Evolutionary conservation across 2,797 vertebrate species (phyloP), one percentile per base, ranked within the genome.

Genomic region (Bovichtus diacanthus): DNA sequence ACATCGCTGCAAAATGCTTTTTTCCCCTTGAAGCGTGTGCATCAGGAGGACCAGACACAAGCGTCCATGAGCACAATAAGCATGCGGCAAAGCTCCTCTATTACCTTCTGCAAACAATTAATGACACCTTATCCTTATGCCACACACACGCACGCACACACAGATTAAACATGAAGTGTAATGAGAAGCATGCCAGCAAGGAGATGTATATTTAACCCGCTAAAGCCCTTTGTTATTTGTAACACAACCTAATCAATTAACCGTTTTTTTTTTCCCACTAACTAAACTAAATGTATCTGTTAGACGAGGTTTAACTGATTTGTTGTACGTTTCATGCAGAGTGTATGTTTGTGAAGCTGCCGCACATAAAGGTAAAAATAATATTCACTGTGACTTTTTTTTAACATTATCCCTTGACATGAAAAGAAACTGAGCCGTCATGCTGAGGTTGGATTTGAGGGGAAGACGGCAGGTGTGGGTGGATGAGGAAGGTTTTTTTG

Each of bases 281-380:
- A 47, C 19, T n/a, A n/a, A 60, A 16, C 39, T 13, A 8, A 10
- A 53, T 59, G 3, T 21, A 29, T 36, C 9, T n/a, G 15, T 51
- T 41, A 13, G 11, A 43, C 6, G 31, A n/a, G 59, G 34, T 49
- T 50, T 11, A 43, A 19, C 12, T 41, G 34, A 44, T 15, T 31
- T 46, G 64, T 29, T 29, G 27, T 44, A 9, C 56, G 44, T 76
- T 47, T 56, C n/a, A 55, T 76, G 50, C 4, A 38, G 21, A 51
- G 29, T 36, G 7, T 63, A 9, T 18, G 54, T 54, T 66, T 73
- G 41, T 59, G 15, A 29, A 77, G 55, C 21, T 15, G 19, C 25
- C 31, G 16, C 50, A 18, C 18, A 11, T 61, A 13, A 60, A 54
- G 31, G 8, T 38, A 43, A n/a, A 47, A 54, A n/a, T 34, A 6